Evolutionary conservation across 2,888 invertebrate species (phyloP).

Genomic region (Caenorhabditis imperialis): DNA sequence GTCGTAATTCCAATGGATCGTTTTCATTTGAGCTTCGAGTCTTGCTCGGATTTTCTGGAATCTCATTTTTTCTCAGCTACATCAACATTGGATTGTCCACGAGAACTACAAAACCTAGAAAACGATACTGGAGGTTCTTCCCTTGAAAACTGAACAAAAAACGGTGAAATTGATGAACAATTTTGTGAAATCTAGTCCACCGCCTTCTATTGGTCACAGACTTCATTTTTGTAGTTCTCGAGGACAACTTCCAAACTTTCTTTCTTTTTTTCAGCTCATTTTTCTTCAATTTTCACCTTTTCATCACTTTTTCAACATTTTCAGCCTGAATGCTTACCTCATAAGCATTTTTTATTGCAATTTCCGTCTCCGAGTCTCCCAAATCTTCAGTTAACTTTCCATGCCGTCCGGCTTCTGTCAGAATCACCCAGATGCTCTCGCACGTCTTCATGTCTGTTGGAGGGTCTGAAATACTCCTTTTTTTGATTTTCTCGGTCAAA

Average conservation of each 20-base stretch:
- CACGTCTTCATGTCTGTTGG: conserved; percentile 13
- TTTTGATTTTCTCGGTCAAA: no score
- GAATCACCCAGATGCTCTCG: conserved; percentile 47
- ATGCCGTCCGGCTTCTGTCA: conserved; percentile 36
- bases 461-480: conserved; percentile 39
- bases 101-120: no score
- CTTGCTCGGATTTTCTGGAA: conserved; percentile 29
- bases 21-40: conserved; percentile 25
- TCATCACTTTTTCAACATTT: neutral
- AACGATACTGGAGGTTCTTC: no score
- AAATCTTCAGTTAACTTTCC: conserved; percentile 17
- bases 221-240: neutral
- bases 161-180: no score
- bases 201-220: no score
- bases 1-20: conserved; percentile 57
- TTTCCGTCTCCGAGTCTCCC: conserved; percentile 15
- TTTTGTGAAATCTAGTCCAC: no score
- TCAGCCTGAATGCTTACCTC: conserved; percentile 10
- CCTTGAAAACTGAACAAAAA: no score
- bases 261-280: neutral
- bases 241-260: neutral
- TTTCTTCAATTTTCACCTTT: neutral
- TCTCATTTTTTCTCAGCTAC: neutral
- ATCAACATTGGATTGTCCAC: no score
- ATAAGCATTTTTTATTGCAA: neutral